Base-by-base conservation (phyloP, 2,797 vertebrate species). In the Sternarchorhynchus goeldii region DNA sequence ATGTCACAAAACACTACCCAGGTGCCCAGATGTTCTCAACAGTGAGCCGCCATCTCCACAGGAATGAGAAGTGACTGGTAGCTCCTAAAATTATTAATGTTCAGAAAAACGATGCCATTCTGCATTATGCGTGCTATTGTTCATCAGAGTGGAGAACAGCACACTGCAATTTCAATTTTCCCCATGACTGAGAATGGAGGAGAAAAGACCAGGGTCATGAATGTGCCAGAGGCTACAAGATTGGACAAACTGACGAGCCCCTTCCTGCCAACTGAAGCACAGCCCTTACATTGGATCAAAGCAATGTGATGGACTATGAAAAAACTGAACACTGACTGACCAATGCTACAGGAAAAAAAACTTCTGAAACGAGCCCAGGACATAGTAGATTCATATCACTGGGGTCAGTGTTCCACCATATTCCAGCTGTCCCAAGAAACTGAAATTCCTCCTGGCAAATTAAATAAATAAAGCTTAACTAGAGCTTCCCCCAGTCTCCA, bases 21-120 rank as follows among this genome's bases (percentile, higher is more conserved):
- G 45, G 10, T 12, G 10, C 45, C 45, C 12, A 50, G 45, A 75
- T 75, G 84, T 81, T 87, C 73, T 55, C 82, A 85, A 83, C 86
- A 88, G 88, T 83, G 65, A 78, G 88, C 87, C 81, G 78, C 84
- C 79, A 76, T 81, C 21, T 76, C 41, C 17, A 69, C 66, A 6
- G 64, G 89, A 90, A 93, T 91, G 84, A 89, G 87, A 92, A 90
- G 88, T 87, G 91, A 93, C 88, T 78, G 83, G 85, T 85, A 86
- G 81, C 88, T 89, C 88, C 86, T 87, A 82, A 86, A 90, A 92
- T 92, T 91, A 91, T 93, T 91, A 92, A 90, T 78, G 53, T 83
- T 81, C 78, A 65, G 77, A 81, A 88, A 91, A 88, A 85, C 81
- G 62, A 87, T 89, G 91, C 90, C 91, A 86, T 90, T 88, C 60